A percentile compares a stretch with the other conserved stretches of the same genome.
These are phyloP conservation scores for Semaprochilodus insignis DNA, from an alignment of 2,797 vertebrate species.

Conservation along the genomic window DNA sequence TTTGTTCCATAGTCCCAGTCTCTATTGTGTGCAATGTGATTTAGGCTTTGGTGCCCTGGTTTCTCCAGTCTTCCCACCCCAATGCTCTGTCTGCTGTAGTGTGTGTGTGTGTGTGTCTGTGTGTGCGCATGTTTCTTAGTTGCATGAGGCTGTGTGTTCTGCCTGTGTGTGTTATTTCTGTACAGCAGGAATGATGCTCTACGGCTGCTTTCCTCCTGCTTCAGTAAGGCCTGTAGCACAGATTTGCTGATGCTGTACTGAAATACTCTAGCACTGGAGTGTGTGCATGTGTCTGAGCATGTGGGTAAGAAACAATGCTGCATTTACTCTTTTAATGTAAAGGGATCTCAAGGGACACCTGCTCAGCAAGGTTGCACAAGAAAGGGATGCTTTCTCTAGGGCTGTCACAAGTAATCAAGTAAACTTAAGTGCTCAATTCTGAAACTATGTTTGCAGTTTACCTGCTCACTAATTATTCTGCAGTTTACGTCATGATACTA, in stretches of 20 bases:
- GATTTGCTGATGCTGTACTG: background rate
- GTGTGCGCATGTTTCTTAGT: slow-evolving; percentile 13
- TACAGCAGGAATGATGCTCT: background rate
- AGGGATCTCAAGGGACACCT: background rate
- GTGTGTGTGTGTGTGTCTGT: background rate
- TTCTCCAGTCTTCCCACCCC: too few relatives aligned
- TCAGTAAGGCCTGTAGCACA: background rate
- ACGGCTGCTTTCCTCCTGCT: background rate
- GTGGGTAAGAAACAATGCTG: background rate
- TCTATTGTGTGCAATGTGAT: too few relatives aligned
- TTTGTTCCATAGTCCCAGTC: too few relatives aligned
- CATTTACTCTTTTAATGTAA: slow-evolving; percentile 6
- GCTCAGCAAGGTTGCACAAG: background rate
- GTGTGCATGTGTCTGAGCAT: slow-evolving; percentile 6
- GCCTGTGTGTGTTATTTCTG: background rate
- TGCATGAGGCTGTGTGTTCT: background rate
- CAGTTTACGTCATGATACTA: too few relatives aligned
- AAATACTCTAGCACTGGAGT: background rate
- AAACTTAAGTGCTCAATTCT: too few relatives aligned
- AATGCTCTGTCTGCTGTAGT: too few relatives aligned
- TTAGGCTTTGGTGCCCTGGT: too few relatives aligned
- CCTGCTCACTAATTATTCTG: too few relatives aligned
- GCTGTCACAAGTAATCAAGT: too few relatives aligned
- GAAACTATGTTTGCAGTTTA: too few relatives aligned
- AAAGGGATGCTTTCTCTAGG: background rate